Evolutionary conservation across 2,797 vertebrate species (phyloP).

Genomic region (Micrastur ruficollis): DNA sequence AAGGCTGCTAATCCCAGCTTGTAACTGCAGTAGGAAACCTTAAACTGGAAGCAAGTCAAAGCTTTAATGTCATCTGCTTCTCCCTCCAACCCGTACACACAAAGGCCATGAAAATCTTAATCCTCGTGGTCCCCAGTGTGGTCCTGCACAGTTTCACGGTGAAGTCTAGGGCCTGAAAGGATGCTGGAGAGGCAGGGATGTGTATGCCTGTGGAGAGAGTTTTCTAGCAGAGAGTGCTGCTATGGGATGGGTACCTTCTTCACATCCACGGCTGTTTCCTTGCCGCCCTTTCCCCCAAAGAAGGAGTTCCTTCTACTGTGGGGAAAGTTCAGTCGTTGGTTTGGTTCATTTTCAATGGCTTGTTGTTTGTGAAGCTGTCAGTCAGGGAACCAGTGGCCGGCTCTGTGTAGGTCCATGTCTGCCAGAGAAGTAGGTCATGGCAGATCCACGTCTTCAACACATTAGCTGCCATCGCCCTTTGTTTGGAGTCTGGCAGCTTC

Average conservation of each 20-base stretch:
- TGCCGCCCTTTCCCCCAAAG: neutral
- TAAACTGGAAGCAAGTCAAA: neutral
- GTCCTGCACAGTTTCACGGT: neutral
- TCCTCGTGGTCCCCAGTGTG: neutral
- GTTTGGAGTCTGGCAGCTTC: neutral
- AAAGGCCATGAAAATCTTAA: neutral
- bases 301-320: neutral
- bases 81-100: neutral
- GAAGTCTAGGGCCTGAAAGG: neutral
- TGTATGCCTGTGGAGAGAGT: neutral
- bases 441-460: neutral
- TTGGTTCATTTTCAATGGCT: neutral
- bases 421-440: neutral
- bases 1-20: neutral
- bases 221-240: neutral
- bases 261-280: neutral
- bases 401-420: neutral
- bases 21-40: neutral
- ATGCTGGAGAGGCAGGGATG: neutral
- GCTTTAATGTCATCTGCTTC: neutral
- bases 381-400: neutral
- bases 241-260: neutral
- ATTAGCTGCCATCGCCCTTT: neutral
- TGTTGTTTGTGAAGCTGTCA: neutral
- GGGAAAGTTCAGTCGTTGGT: neutral